Conservation (phyloP, 2,888 invertebrate species). For the Lycophotia porphyrea region DNA sequence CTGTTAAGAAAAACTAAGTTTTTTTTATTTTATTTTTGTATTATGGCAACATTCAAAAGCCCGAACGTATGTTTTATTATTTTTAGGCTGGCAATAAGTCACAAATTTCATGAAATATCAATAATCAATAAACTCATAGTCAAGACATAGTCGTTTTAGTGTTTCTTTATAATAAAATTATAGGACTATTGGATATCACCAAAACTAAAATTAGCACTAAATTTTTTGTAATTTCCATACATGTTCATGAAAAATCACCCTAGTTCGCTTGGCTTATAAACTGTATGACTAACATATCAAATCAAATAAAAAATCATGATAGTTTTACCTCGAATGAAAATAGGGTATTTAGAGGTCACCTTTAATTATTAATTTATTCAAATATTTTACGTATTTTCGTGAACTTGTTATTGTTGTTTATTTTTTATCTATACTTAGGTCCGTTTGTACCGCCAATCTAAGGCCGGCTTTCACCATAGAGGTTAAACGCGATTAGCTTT, state of each 20-base stretch:
- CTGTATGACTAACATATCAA: constrained; percentile 37
- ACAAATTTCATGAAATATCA: constrained; percentile 10
- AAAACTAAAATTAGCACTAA: not conserved
- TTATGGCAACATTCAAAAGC: constrained; percentile 16
- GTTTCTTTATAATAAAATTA: no score
- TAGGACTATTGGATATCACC: not conserved
- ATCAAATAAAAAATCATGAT: constrained; percentile 16
- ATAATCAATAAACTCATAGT: not conserved
- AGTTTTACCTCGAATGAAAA: constrained; percentile 10
- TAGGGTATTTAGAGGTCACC: constrained; percentile 22
- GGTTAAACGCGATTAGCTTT: not conserved
- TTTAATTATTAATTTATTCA: not conserved
- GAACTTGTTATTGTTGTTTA: not conserved
- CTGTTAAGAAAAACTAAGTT: no score
- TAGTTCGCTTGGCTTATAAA: constrained; percentile 64
- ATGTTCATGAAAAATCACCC: constrained; percentile 33
- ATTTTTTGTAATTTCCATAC: not conserved
- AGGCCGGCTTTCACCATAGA: not conserved
- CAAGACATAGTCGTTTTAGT: not conserved
- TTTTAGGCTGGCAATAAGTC: constrained; percentile 57
- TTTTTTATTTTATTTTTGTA: no score
- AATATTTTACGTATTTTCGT: constrained; percentile 12
- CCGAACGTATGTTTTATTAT: constrained; percentile 53
- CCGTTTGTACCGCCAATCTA: not conserved
- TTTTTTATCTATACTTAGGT: constrained; percentile 48